phyloP scores from a whole-genome alignment of 2,113 vertebrate species.

The Muntiacus muntjak region DNA sequence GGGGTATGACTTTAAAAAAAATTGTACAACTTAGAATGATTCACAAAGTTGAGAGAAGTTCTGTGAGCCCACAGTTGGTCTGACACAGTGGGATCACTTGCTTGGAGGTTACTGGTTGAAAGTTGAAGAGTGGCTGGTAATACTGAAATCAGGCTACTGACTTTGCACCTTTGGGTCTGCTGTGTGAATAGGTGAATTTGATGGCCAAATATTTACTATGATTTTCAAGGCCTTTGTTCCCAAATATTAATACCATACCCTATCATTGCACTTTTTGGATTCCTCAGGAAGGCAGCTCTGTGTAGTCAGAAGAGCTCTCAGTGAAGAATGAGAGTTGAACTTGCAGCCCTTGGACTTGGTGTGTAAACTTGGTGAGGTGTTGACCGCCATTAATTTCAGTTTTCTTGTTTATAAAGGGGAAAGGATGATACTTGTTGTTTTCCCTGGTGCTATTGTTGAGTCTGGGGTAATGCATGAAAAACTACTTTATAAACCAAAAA shows the following conservation, averaged over 20 bases:
- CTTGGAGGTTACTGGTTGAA: neutral
- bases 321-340: neutral
- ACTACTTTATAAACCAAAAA: conserved; percentile 31
- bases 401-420: neutral
- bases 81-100: neutral
- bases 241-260: neutral
- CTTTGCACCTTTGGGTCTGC: neutral
- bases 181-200: neutral
- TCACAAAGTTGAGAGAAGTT: neutral
- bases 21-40: neutral
- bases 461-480: conserved; percentile 13
- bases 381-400: neutral
- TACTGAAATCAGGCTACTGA: neutral
- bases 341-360: neutral
- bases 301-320: neutral
- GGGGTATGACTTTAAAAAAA: neutral
- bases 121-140: neutral
- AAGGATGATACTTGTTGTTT: neutral
- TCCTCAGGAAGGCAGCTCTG: neutral
- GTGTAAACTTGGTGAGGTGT: neutral
- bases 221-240: neutral
- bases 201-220: neutral
- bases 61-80: neutral
- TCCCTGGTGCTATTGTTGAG: neutral
- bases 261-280: neutral